Evolutionary conservation across 2,888 invertebrate species (phyloP).

Genomic region (Tinea pellionella): DNA sequence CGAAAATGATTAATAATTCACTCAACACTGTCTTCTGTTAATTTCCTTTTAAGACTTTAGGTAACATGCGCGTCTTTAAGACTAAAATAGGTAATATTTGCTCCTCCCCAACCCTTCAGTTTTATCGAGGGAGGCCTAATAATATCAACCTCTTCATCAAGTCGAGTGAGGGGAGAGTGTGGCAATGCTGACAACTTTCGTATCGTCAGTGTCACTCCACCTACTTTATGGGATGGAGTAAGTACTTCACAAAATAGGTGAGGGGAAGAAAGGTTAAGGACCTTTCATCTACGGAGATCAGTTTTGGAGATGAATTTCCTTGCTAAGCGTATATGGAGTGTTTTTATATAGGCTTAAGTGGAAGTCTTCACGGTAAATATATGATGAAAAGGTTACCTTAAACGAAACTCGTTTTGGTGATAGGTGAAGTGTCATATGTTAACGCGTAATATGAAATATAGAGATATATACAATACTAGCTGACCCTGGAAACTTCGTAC

Average conservation of each 20-base stretch:
- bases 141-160: conserved; percentile 10
- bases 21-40: background rate
- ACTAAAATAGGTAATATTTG: background rate
- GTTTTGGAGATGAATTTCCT: conserved; percentile 10
- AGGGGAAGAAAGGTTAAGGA: conserved; percentile 9
- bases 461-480: too few relatives aligned
- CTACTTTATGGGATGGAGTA: background rate
- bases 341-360: conserved; percentile 9
- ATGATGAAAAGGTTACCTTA: background rate
- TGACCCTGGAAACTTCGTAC: too few relatives aligned
- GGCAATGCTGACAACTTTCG: conserved; percentile 5
- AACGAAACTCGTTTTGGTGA: background rate
- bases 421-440: background rate
- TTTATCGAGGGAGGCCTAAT: conserved; percentile 6
- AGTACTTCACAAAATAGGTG: conserved; percentile 4
- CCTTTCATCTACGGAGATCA: conserved; percentile 2
- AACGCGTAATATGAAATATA: background rate
- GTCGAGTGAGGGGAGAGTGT: conserved; percentile 11
- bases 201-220: conserved; percentile 8
- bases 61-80: background rate
- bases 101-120: background rate
- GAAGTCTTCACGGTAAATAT: conserved; percentile 2
- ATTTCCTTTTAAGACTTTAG: conserved; percentile 10
- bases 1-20: conserved; percentile 6
- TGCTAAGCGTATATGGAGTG: conserved; percentile 6